Conservation (phyloP, 1,140 invertebrate species). For the Drosophila burlai region DNA sequence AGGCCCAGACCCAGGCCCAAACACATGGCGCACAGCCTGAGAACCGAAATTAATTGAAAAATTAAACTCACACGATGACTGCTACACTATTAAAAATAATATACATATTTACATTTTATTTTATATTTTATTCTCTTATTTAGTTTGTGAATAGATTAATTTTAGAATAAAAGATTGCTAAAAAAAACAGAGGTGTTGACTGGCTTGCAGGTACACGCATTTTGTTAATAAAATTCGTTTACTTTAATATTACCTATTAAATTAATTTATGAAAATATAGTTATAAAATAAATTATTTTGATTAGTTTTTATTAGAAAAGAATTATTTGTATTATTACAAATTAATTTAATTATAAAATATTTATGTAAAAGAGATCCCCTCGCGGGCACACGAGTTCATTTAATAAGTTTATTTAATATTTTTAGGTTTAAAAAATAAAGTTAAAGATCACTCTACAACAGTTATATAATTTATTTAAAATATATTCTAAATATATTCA, state of each 20-base stretch:
- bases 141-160: not conserved
- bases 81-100: not conserved
- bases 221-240: too few relatives aligned
- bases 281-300: not conserved
- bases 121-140: not conserved
- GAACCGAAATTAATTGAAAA: slow-evolving; percentile 64
- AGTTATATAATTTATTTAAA: too few relatives aligned
- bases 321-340: too few relatives aligned
- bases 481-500: not conserved
- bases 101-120: not conserved
- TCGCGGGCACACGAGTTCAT: too few relatives aligned
- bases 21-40: slow-evolving; percentile 67
- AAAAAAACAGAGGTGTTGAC: not conserved
- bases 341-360: too few relatives aligned
- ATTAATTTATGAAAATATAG: not conserved
- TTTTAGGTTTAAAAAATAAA: too few relatives aligned
- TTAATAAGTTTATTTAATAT: too few relatives aligned
- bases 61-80: slow-evolving; percentile 51
- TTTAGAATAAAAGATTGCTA: not conserved
- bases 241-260: too few relatives aligned
- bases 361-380: too few relatives aligned
- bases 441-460: too few relatives aligned
- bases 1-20: slow-evolving; percentile 47
- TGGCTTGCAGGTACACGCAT: too few relatives aligned
- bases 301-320: too few relatives aligned